Percentiles rank a stretch among this genome's conserved stretches.
Evolutionary conservation across 2,113 vertebrate species (phyloP).

Genomic region (Daubentonia madagascariensis): DNA sequence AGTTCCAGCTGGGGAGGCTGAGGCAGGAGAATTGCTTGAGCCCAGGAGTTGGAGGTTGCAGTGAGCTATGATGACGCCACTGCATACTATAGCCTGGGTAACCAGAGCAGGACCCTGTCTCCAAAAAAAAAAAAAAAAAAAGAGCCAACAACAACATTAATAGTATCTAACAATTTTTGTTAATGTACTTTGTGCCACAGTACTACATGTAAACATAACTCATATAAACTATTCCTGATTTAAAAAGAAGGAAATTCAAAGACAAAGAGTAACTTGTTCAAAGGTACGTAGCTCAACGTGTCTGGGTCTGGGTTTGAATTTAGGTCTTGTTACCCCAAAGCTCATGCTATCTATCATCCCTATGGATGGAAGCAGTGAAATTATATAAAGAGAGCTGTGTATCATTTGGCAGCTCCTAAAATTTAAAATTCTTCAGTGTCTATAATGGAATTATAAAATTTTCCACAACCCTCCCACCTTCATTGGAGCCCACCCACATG

Average conservation of each 20-base stretch:
- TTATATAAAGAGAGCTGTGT: not conserved
- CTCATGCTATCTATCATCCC: not conserved
- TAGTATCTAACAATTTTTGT: not conserved
- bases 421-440: not conserved
- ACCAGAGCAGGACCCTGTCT: not conserved
- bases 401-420: conserved; percentile 10
- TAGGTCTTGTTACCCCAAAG: not conserved
- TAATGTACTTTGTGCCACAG: not conserved
- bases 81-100: not conserved
- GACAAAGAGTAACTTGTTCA: not conserved
- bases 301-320: not conserved
- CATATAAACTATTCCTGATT: not conserved
- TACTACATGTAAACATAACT: not conserved
- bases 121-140: not conserved
- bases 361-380: not conserved
- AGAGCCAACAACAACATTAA: not conserved
- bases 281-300: not conserved
- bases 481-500: not conserved
- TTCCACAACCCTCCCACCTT: not conserved
- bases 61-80: not conserved
- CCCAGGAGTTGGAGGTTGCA: not conserved
- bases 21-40: not conserved
- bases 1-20: too few species aligned
- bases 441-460: not conserved
- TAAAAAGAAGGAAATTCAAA: not conserved